Evolutionary conservation across 1,140 invertebrate genomes (phyloP), one percentile per base, ranked within the genome.

Genomic region (Pomacea maculata): DNA sequence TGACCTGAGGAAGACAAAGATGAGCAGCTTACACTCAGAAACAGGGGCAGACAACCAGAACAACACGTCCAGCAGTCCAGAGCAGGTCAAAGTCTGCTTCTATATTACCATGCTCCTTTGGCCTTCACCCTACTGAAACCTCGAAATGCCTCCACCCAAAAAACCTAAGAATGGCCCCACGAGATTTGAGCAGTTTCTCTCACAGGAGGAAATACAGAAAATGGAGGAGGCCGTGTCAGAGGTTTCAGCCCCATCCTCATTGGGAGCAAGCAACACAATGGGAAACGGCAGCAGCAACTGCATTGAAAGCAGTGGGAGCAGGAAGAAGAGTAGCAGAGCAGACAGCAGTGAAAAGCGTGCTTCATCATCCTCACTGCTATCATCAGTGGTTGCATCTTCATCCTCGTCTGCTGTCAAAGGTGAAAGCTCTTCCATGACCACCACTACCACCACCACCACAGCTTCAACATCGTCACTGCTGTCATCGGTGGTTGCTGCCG

Each of bases 141-240:
- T 45, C 65, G 67, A 25, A 75, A 88, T 88, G 87, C 87, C 87
- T 34, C 87, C 87, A 19, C 87, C 87, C 73, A 88, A 88, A 74
- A 88, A 88, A 78, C 87, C 87, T 29, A 88, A 88, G 78, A 83
- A 83, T 83, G 87, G 87, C 11, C 86, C 86, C 12, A 88, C 87
- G 25, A 84, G 82, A 19, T 79, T 84, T 15, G 86, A 88, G 77
- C 87, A 88, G 85, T 88, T 88, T 78, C 78, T 88, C 57, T 83
- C 85, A 1, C 80, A 84, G 54, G 87, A 88, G 64, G 87, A 88
- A 70, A 65, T 78, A 29, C 77, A 78, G 77, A 34, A 65, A 25
- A 78, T 78, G 77, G 77, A 80, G 63, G 79, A 78, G 67, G 67
- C 67, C 10, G 52, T 54, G 57, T 15, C 77, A 17, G 65, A 45